These are phyloP conservation scores for Bradypodion ventrale DNA, from an alignment of 2,797 vertebrate species.

Conservation along the genomic window DNA sequence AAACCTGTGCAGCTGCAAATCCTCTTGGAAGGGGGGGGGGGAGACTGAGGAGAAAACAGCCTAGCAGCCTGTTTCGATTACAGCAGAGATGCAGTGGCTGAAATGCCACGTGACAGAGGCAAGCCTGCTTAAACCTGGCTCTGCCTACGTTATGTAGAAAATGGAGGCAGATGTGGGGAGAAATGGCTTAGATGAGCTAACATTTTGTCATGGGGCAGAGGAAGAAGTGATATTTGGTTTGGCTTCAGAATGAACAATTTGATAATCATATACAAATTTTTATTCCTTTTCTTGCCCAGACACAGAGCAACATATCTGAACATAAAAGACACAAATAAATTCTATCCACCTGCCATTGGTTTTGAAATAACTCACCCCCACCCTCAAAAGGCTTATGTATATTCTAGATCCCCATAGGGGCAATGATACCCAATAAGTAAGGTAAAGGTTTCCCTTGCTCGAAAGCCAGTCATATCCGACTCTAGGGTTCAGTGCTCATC, in stretches of 20 bases:
- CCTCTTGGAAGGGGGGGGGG: too few relatives aligned
- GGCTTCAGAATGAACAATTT: neutral
- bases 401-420: neutral
- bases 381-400: neutral
- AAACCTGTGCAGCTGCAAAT: slow-evolving; percentile 18
- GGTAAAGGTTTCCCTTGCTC: too few relatives aligned
- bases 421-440: too few relatives aligned
- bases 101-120: neutral
- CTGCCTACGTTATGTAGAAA: neutral
- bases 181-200: neutral
- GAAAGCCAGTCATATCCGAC: too few relatives aligned
- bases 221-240: slow-evolving; percentile 20
- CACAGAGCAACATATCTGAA: neutral
- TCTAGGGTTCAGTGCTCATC: too few relatives aligned
- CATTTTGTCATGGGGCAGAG: neutral
- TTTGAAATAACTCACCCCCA: neutral
- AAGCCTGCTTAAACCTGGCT: neutral
- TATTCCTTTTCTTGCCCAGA: neutral
- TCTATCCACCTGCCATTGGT: neutral
- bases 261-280: neutral
- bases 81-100: neutral
- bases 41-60: slow-evolving; percentile 23
- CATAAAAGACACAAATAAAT: neutral
- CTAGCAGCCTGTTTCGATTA: neutral
- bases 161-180: neutral